phyloP scores from a whole-genome alignment of 2,113 vertebrate genomes.

The Hemiprocne comata region DNA sequence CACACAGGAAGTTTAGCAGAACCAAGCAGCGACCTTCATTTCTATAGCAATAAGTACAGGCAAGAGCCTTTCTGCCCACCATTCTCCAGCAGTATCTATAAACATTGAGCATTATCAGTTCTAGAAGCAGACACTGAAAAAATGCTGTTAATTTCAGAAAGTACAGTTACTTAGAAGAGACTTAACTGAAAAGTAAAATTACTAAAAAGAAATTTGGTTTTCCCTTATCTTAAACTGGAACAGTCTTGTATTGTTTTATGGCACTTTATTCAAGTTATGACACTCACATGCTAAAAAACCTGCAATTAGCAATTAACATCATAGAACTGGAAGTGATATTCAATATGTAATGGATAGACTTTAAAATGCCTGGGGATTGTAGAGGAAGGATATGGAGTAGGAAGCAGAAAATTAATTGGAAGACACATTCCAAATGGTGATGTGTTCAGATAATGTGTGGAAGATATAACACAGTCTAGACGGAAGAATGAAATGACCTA shows the following conservation, averaged over 20 bases:
- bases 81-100: too few species aligned
- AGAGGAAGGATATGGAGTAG: constrained; percentile 44
- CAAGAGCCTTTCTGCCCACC: too few species aligned
- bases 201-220: too few species aligned
- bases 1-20: too few species aligned
- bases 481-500: background rate
- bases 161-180: too few species aligned
- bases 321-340: constrained; percentile 64
- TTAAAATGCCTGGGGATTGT: constrained; percentile 51
- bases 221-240: too few species aligned
- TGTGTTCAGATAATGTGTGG: background rate
- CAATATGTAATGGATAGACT: constrained; percentile 44
- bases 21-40: too few species aligned
- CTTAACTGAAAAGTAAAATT: too few species aligned
- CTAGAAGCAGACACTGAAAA: too few species aligned
- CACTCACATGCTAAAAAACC: constrained; percentile 32
- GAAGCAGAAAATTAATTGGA: constrained; percentile 64
- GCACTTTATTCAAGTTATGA: constrained; percentile 53
- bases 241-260: background rate
- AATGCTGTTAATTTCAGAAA: too few species aligned
- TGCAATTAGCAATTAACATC: constrained; percentile 56
- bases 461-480: background rate
- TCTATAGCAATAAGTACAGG: too few species aligned
- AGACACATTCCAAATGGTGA: background rate
- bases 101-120: too few species aligned